Percentiles rank a stretch among this genome's conserved stretches.
Evolutionary conservation across 2,797 vertebrate species (phyloP).

Genomic region (Acanthurus leucopareius): DNA sequence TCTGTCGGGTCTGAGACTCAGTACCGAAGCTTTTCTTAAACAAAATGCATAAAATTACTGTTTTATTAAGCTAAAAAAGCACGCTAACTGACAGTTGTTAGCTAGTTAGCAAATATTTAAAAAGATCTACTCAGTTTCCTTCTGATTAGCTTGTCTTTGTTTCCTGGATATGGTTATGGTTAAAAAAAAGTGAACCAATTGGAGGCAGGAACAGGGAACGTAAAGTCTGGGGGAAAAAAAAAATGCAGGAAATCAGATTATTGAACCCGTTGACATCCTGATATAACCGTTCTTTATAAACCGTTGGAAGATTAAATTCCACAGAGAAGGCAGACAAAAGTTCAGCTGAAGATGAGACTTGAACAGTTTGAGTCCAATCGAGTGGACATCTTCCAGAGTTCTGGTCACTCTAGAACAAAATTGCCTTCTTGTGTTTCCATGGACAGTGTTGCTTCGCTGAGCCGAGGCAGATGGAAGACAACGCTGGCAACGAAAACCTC

Average conservation of each 20-base stretch:
- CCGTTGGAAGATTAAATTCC: background rate
- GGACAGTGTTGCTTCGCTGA: background rate
- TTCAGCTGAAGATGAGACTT: background rate
- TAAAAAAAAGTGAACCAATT: too few relatives aligned
- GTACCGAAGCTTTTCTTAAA: too few relatives aligned
- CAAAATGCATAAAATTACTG: too few relatives aligned
- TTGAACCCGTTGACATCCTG: too few relatives aligned
- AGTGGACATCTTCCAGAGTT: background rate
- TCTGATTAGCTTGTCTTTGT: too few relatives aligned
- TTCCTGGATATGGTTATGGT: background rate
- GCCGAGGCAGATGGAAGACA: background rate
- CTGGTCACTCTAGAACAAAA: background rate
- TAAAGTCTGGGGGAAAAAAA: background rate
- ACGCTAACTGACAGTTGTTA: too few relatives aligned
- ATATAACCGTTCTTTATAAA: background rate
- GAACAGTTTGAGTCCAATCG: background rate
- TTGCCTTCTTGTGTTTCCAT: background rate
- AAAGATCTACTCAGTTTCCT: too few relatives aligned
- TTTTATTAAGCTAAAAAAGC: too few relatives aligned
- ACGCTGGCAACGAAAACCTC: background rate
- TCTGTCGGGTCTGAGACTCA: too few relatives aligned
- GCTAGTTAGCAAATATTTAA: too few relatives aligned
- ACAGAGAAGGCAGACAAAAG: background rate
- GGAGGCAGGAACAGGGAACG: too few relatives aligned
- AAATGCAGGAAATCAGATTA: too few relatives aligned